These are phyloP conservation scores for Gorsachius magnificus DNA, from an alignment of 2,797 vertebrate genomes.

Conservation along the genomic window DNA sequence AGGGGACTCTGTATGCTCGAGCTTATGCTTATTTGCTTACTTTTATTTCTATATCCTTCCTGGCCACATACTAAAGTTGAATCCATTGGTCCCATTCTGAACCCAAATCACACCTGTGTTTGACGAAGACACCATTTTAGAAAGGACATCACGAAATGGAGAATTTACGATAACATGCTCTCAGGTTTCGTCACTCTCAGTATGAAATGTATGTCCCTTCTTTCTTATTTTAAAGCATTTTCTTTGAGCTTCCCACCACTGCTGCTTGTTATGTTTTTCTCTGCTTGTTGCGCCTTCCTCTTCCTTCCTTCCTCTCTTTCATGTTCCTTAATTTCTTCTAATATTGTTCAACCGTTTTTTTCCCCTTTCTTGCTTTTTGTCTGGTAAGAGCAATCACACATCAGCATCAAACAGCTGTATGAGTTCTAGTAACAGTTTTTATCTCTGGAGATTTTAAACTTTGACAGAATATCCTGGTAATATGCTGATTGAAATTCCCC, in stretches of 20 bases:
- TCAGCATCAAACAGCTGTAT: background rate
- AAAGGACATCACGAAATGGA: background rate
- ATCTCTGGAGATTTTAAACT: conserved; percentile 31
- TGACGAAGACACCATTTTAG: background rate
- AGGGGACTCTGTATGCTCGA: background rate
- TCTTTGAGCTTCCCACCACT: background rate
- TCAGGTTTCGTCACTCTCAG: background rate
- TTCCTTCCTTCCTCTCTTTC: background rate
- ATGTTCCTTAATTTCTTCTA: background rate
- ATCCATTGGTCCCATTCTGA: background rate
- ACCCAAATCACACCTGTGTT: background rate
- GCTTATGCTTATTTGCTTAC: background rate
- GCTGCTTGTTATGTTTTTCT: background rate
- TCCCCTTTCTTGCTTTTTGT: background rate
- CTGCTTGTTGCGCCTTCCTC: background rate
- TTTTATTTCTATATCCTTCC: background rate
- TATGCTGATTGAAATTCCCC: conserved; percentile 50
- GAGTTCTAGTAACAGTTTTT: background rate
- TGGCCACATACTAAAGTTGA: background rate
- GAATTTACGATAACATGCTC: background rate
- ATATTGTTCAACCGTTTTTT: background rate
- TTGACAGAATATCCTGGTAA: conserved; percentile 35
- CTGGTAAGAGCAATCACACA: background rate
- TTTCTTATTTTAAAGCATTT: background rate
- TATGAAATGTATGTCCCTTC: background rate